phyloP scores from a whole-genome alignment of 2,888 invertebrate genomes.

The Tillus elongatus region DNA sequence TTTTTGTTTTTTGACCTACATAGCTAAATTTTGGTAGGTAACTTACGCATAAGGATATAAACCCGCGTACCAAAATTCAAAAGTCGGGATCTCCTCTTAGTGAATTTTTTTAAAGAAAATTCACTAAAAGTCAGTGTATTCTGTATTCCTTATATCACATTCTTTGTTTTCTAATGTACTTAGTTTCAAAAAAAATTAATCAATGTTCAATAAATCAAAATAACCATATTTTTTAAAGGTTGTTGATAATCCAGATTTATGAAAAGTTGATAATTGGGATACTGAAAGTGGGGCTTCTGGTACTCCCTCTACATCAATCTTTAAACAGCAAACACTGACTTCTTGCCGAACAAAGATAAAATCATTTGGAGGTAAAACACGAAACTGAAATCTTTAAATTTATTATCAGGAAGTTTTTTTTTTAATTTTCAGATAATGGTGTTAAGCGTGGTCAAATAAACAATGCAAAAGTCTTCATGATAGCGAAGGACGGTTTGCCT shows the following conservation, averaged over 20 bases:
- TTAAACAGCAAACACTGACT: slow-evolving; percentile 8
- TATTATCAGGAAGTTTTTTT: not conserved
- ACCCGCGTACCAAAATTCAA: too few species aligned
- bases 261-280: slow-evolving; percentile 7
- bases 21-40: too few species aligned
- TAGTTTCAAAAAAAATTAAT: slow-evolving; percentile 5
- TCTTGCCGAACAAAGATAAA: slow-evolving; percentile 10
- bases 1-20: too few species aligned
- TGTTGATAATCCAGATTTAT: slow-evolving; percentile 5
- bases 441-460: slow-evolving; percentile 8
- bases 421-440: slow-evolving; percentile 7
- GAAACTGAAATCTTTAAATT: slow-evolving; percentile 3
- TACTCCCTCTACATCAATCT: slow-evolving; percentile 7
- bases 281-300: slow-evolving; percentile 6
- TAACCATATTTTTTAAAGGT: slow-evolving; percentile 4
- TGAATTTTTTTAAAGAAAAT: too few species aligned
- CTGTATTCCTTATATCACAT: slow-evolving; percentile 8
- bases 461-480: slow-evolving; percentile 9
- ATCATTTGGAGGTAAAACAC: slow-evolving; percentile 8
- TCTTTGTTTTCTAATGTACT: slow-evolving; percentile 8
- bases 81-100: too few species aligned
- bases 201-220: slow-evolving; percentile 4
- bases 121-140: slow-evolving; percentile 4
- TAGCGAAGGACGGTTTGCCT: slow-evolving; percentile 8
- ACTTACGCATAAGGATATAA: too few species aligned